Percentiles rank a stretch among this genome's conserved stretches.
These are phyloP conservation scores for Tetragnatha versicolor DNA, from an alignment of 1,140 invertebrate genomes.

Conservation along the genomic window DNA sequence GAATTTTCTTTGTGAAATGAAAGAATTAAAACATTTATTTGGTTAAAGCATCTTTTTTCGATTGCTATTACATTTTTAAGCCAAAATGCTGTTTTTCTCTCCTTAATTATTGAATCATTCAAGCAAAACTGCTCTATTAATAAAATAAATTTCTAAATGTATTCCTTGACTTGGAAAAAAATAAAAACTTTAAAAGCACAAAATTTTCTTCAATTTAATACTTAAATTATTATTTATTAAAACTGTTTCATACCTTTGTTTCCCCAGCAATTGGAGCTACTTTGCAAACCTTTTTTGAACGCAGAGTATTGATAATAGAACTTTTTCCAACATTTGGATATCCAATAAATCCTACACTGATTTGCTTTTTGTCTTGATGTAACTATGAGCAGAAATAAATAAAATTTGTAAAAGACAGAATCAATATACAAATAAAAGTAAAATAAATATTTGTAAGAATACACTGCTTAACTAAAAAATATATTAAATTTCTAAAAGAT, in stretches of 20 bases:
- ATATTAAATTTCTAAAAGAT: neutral
- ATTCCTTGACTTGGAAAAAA: too few relatives aligned
- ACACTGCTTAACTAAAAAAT: neutral
- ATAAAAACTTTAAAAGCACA: too few relatives aligned
- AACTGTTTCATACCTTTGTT: constrained; percentile 86
- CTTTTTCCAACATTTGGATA: constrained; percentile 99
- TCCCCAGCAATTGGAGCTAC: constrained; percentile 99
- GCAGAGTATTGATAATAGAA: constrained; percentile 95
- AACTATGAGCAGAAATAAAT: constrained; percentile 65
- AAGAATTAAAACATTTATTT: too few relatives aligned
- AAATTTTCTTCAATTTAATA: too few relatives aligned
- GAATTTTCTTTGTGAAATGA: too few relatives aligned
- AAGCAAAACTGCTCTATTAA: too few relatives aligned
- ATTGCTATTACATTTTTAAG: too few relatives aligned
- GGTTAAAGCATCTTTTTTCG: too few relatives aligned
- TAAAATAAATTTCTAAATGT: too few relatives aligned
- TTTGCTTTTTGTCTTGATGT: constrained; percentile 95
- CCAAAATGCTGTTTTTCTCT: too few relatives aligned
- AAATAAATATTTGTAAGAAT: neutral
- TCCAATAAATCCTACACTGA: constrained; percentile 98
- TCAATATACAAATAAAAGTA: neutral
- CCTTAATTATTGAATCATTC: too few relatives aligned
- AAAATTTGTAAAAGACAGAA: neutral
- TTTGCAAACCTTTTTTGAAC: constrained; percentile 96
- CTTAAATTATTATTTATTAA: too few relatives aligned